A percentile compares a stretch with the other conserved stretches of the same genome.
Evolutionary conservation across 2,888 invertebrate genomes (phyloP).

Genomic region (Ischnura elegans): DNA sequence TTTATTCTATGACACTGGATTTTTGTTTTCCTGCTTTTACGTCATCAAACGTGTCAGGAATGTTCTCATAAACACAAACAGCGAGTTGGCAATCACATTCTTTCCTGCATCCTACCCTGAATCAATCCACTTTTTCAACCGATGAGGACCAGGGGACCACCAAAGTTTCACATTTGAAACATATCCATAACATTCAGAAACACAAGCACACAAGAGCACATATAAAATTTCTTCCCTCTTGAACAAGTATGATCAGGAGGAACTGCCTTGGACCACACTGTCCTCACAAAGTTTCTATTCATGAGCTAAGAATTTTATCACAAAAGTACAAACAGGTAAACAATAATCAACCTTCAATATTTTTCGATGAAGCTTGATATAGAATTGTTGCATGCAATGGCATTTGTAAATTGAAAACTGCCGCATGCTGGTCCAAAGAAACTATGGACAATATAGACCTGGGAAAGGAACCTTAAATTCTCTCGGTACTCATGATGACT

Average conservation of each 20-base stretch:
- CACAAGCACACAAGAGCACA: neutral
- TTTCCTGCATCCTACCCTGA: neutral
- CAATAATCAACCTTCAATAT: too few species aligned
- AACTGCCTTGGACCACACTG: too few species aligned
- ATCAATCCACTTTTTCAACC: neutral
- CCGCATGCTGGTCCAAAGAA: neutral
- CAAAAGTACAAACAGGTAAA: neutral
- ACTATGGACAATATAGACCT: neutral
- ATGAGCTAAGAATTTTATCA: neutral
- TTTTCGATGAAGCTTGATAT: neutral
- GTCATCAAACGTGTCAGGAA: neutral
- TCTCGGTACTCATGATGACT: neutral
- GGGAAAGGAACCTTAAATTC: neutral
- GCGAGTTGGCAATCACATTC: neutral
- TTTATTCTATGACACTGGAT: neutral
- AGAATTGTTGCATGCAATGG: neutral
- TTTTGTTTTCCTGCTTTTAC: neutral
- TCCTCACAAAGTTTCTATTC: too few species aligned
- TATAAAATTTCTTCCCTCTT: too few species aligned
- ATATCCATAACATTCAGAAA: neutral
- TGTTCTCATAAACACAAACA: neutral
- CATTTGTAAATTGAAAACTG: too few species aligned
- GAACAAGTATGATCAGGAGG: too few species aligned
- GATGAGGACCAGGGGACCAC: neutral
- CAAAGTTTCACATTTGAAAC: too few species aligned